Percentiles rank a stretch among this genome's conserved stretches.
phyloP scores from a whole-genome alignment of 2,888 invertebrate genomes.

The Saturnia pavonia region DNA sequence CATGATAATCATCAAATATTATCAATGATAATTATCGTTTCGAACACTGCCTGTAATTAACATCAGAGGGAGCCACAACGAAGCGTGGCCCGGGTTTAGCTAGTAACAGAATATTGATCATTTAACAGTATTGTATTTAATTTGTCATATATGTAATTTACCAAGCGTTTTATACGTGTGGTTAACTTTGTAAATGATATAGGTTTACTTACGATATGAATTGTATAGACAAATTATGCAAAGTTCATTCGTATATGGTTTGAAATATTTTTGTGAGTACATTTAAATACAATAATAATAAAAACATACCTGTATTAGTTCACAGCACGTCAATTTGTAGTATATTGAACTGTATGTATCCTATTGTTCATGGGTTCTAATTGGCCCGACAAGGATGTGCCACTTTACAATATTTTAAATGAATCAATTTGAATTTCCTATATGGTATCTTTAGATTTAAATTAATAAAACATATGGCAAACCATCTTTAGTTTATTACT shows the following conservation, averaged over 20 bases:
- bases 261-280: constrained; percentile 33
- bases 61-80: no score
- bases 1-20: no score
- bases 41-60: no score
- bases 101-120: no score
- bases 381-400: constrained; percentile 39
- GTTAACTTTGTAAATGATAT: neutral
- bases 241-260: constrained; percentile 30
- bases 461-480: neutral
- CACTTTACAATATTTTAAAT: constrained; percentile 40
- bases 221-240: constrained; percentile 30
- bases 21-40: no score
- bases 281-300: constrained; percentile 42
- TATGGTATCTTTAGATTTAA: neutral
- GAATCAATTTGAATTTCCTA: constrained; percentile 44
- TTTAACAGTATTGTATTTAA: no score
- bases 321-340: constrained; percentile 34
- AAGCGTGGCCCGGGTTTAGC: no score
- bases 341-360: constrained; percentile 36
- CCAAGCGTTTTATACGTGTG: no score
- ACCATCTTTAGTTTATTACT: constrained; percentile 17
- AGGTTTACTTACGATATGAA: constrained; percentile 8
- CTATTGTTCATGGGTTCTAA: constrained; percentile 42
- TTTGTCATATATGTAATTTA: no score
- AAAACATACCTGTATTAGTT: constrained; percentile 34